These are phyloP conservation scores for Sphecodes monilicornis DNA, from an alignment of 2,888 invertebrate genomes.

Conservation along the genomic window DNA sequence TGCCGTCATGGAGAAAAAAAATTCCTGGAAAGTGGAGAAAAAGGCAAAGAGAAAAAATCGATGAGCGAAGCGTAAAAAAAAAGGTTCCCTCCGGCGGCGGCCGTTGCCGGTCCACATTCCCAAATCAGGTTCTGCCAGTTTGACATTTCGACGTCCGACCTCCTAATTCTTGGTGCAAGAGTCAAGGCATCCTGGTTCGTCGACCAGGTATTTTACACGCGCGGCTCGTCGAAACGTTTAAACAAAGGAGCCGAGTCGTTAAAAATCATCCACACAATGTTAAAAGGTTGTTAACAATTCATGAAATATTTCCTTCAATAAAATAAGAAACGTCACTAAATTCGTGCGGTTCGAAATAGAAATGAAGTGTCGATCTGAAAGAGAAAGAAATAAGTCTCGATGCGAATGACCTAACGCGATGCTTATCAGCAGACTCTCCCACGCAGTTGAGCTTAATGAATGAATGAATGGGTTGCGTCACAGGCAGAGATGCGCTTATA, in stretches of 20 bases:
- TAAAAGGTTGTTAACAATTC: neutral
- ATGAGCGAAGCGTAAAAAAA: slow-evolving; percentile 25
- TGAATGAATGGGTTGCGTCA: slow-evolving; percentile 82
- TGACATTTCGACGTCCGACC: slow-evolving; percentile 72
- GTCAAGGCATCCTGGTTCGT: slow-evolving; percentile 64
- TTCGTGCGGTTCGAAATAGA: neutral
- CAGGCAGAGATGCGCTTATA: slow-evolving; percentile 71
- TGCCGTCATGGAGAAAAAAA: neutral
- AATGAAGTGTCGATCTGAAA: neutral
- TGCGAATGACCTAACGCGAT: slow-evolving; percentile 57
- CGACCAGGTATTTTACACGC: slow-evolving; percentile 45
- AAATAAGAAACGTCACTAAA: neutral
- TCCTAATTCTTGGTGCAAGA: slow-evolving; percentile 67
- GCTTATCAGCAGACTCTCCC: slow-evolving; percentile 75
- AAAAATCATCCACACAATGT: neutral
- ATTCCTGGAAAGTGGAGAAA: neutral
- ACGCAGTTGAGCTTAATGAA: slow-evolving; percentile 76
- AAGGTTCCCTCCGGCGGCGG: slow-evolving; percentile 48
- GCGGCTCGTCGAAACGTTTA: slow-evolving; percentile 10
- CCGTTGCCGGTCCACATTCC: slow-evolving; percentile 72
- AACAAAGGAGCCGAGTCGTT: neutral
- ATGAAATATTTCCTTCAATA: neutral
- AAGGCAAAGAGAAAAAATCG: slow-evolving; percentile 39
- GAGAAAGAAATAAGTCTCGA: slow-evolving; percentile 35
- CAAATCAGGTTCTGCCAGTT: slow-evolving; percentile 75